Base-by-base conservation (phyloP, 2,113 vertebrate species). In the Hyperopisus bebe region DNA sequence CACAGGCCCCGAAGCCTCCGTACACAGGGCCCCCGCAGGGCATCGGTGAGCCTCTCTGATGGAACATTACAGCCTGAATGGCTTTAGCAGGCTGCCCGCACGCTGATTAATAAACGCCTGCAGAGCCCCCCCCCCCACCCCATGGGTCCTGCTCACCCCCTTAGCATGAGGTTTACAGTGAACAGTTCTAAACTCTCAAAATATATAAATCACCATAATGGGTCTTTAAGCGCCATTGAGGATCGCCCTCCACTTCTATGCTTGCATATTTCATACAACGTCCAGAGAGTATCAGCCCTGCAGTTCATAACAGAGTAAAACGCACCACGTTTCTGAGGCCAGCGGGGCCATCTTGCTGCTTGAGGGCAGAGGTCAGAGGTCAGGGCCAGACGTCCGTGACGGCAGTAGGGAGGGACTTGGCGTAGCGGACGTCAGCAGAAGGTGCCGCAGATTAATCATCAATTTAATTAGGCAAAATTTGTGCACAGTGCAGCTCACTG, bases 121-220 rank as follows among this genome's bases (percentile, higher is more conserved):
- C 91, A 58, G 92, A 92, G 91, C 89, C 92, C 90, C 88, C 91
- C 58, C n/a, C n/a, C 9, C 90, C 88, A n/a, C 92, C 50, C 13
- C 50, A 50, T 3, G 92, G 90, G 90, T 91, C 91, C 90, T 90
- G 90, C 86, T 66, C 89, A 80, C 89, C 84, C 42, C 50, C 53
- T 89, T 27, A 90, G 94, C 93, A 87, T 91, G 89, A 91, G 90
- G 92, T 94, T 93, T 93, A 93, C 90, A 84, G 92, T 90, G 62
- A 87, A 53, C 90, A 91, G 89, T 90, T 80, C 89, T 89, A 51
- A 48, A 42, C 91, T 90, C 89, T 91, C 84, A 85, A 70, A 87
- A 88, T 35, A 88, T 91, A 92, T 92, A 91, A 92, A 94, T 93
- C 92, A 92, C 62, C 86, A 92, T 92, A 92, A 92, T 88, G 53